Base-by-base conservation (phyloP, 2,797 vertebrate species). In the Corythornis leucogaster region DNA sequence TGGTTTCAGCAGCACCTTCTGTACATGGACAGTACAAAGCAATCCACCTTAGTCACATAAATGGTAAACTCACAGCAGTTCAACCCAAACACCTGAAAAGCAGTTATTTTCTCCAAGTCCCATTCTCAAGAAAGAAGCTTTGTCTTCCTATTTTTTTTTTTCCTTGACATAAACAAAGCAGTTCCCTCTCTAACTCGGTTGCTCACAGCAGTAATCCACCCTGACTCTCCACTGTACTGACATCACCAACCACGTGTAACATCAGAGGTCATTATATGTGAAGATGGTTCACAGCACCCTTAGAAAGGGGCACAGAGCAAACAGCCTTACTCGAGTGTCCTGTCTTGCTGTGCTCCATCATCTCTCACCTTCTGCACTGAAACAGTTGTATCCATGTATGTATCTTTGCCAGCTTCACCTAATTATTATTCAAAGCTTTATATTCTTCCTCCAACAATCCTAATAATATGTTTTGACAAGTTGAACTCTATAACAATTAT, bases 391-490 rank as follows among this genome's bases (percentile, higher is more conserved):
- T 66, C 53, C 8, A 50, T 9, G 8, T 26, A 25, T 2, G 0
- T 17, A n/a, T 40, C 66, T 59, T 21, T 83, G 28, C 19, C 11
- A 25, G 11, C 30, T 77, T n/a, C 55, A 45, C 26, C 43, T 73
- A 75, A 69, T 26, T 46, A 77, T 75, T 77, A 85, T 79, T 92
- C 51, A 85, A 93, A 89, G 20, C 57, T 76, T 76, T 79, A 40
- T 26, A 77, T 28, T 89, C 79, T 83, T 85, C 33, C 25, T 67
- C 30, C 68, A 92, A 35, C 46, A 80, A 54, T 38, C 30, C 50
- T 77, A 94, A 63, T 51, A 77, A 69, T 38, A 28, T 30, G 55
- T 76, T 95, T 85, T 92, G 80, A 87, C 87, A 91, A 15, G 35
- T 59, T 81, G 46, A 94, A 81, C 31, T 79, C 77, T 31, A 18